Base-by-base conservation (phyloP, 2,797 vertebrate genomes). In the Mormyrops boulengeri region DNA sequence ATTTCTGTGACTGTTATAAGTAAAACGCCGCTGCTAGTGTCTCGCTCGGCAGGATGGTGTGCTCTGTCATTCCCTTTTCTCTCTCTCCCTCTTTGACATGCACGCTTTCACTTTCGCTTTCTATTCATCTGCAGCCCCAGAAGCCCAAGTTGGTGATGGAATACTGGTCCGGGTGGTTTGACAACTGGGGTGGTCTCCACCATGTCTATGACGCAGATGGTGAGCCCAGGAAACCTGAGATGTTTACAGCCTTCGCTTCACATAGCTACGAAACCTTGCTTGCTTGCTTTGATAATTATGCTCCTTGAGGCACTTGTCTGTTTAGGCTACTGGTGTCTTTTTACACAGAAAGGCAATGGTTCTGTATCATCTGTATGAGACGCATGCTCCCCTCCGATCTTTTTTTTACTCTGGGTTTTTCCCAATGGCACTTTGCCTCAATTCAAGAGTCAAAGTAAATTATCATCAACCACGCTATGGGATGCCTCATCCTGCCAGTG, bases 101-200 rank as follows among this genome's bases (percentile, higher is more conserved):
- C 4, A 30, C 30, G 0, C 52, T 34, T 60, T 87, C 50, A 3
- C 17, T 41, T 53, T 69, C 52, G 0, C 14, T 88, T 14, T 77
- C 3, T 47, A 38, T 89, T 73, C 41, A 2, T 49, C 19, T 91
- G 7, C 47, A 99, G 98, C 95, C 95, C 9, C 92, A 95, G 89
- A 97, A 96, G 93, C 98, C 98, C 0, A 96, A 96, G 77, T 96
- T 99, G 97, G 97, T 99, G 94, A 99, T 97, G 97, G 98, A 99
- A 92, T 99, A 97, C 49, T 99, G 98, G 98, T 97, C 96, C 0
- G 98, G 98, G 0, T 99, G 98, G 98, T 99, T 98, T 94, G 98
- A 99, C 85, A 95, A 96, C 17, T 99, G 98, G 98, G 97, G 98
- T 88, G 96, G 97, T 44, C 92, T 95, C 90, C 97, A 99, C 94